phyloP scores from a whole-genome alignment of 2,888 invertebrate species.

The Acleris laterana region DNA sequence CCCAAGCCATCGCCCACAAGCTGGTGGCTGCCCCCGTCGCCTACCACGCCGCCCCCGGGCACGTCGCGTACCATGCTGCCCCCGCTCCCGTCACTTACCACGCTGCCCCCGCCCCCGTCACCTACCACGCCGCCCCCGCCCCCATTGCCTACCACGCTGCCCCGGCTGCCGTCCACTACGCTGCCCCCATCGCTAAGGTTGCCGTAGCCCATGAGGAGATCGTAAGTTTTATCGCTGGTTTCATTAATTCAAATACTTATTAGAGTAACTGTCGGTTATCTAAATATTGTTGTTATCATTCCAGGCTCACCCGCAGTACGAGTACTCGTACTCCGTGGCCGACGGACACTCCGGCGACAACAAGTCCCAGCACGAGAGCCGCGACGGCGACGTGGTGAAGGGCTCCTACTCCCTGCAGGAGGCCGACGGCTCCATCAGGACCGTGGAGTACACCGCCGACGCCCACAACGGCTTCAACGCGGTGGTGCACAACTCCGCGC shows the following conservation, averaged over 20 bases:
- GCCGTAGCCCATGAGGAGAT: conserved; percentile 34
- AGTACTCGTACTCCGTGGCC: conserved; percentile 78
- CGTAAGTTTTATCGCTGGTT: conserved; percentile 21
- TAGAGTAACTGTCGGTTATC: background rate
- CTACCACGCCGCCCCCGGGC: conserved; percentile 42
- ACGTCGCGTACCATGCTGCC: conserved; percentile 33
- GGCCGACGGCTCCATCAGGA: conserved; percentile 78
- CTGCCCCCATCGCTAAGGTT: conserved; percentile 43
- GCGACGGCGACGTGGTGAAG: conserved; percentile 79
- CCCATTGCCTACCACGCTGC: conserved; percentile 26
- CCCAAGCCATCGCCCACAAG: conserved; percentile 25
- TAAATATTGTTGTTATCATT: conserved; percentile 5
- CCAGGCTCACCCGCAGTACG: conserved; percentile 66
- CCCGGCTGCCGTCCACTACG: conserved; percentile 45
- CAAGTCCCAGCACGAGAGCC: conserved; percentile 76
- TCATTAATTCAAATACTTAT: background rate
- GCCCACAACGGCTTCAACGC: conserved; percentile 76
- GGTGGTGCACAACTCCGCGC: conserved; percentile 66
- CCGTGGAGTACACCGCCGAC: conserved; percentile 79
- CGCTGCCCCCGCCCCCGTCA: conserved; percentile 17
- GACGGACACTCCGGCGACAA: conserved; percentile 81
- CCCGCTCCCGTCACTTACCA: conserved; percentile 30
- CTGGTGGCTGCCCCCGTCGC: conserved; percentile 44
- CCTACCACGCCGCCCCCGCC: conserved; percentile 32
- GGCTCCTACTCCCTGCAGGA: conserved; percentile 78